phyloP scores from a whole-genome alignment of 2,888 invertebrate species.

The Machimus rusticus region DNA sequence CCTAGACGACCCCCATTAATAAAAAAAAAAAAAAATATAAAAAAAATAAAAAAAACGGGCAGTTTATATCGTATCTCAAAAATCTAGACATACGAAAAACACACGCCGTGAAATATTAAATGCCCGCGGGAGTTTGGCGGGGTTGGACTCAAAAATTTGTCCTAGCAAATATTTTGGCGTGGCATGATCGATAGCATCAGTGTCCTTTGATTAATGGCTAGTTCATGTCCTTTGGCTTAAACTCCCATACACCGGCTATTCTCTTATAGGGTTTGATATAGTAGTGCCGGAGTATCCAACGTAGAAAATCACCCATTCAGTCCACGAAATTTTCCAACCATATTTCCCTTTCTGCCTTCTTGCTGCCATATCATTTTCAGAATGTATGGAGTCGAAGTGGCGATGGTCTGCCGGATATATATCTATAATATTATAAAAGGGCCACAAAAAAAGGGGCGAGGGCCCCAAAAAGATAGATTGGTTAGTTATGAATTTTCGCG shows the following conservation, averaged over 20 bases:
- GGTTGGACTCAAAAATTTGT: slow-evolving; percentile 30
- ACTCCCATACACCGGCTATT: neutral
- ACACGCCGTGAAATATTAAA: neutral
- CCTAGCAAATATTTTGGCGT: slow-evolving; percentile 39
- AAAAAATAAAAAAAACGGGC: neutral
- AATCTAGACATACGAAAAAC: slow-evolving; percentile 4
- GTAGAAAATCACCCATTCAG: slow-evolving; percentile 2
- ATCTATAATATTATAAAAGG: neutral
- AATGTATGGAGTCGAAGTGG: neutral
- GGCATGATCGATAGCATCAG: slow-evolving; percentile 37
- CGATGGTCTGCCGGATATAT: neutral
- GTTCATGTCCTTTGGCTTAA: slow-evolving; percentile 14
- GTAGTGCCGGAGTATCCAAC: neutral
- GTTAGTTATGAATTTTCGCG: neutral
- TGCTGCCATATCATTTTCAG: neutral
- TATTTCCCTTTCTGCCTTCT: neutral
- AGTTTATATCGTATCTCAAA: neutral
- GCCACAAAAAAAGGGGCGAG: neutral
- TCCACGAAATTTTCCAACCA: neutral
- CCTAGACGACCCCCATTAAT: neutral
- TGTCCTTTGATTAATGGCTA: slow-evolving; percentile 34
- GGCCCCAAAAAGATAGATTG: neutral
- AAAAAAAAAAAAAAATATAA: too few relatives aligned
- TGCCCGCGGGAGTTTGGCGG: neutral
- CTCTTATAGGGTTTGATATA: neutral